Conservation (phyloP, 2,888 invertebrate species). For the Plemyria rubiginata region DNA sequence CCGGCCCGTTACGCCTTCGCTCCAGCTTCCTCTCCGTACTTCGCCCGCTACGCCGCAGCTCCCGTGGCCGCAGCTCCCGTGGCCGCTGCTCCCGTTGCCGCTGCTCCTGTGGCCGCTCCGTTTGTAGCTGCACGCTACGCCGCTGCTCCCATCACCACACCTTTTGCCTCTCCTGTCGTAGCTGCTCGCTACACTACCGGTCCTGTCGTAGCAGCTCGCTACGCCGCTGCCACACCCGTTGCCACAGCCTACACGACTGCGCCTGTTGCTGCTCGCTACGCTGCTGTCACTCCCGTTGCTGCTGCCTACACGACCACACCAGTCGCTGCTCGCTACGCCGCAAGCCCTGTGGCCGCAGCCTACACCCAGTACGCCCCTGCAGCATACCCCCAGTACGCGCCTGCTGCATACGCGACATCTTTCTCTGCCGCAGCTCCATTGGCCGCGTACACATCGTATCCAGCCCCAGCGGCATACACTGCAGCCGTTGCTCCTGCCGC, state of each 20-base stretch:
- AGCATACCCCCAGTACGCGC: slow-evolving; percentile 40
- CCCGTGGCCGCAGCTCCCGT: slow-evolving; percentile 36
- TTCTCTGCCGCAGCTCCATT: slow-evolving; percentile 39
- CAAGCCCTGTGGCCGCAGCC: slow-evolving; percentile 45
- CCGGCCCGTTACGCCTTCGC: slow-evolving; percentile 47
- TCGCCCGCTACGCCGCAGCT: slow-evolving; percentile 45
- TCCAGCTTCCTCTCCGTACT: slow-evolving; percentile 35
- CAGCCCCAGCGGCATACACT: slow-evolving; percentile 45
- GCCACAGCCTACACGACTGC: slow-evolving; percentile 42
- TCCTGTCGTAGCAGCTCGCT: slow-evolving; percentile 47
- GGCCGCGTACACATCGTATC: slow-evolving; percentile 36
- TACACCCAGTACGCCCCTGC: slow-evolving; percentile 41
- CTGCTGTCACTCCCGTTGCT: slow-evolving; percentile 42
- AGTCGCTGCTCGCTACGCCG: slow-evolving; percentile 44
- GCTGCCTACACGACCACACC: slow-evolving; percentile 48
- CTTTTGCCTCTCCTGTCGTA: slow-evolving; percentile 35
- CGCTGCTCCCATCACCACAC: slow-evolving; percentile 44
- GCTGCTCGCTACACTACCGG: slow-evolving; percentile 47
- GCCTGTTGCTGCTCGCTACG: slow-evolving; percentile 50
- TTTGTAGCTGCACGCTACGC: slow-evolving; percentile 52
- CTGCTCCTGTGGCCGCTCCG: slow-evolving; percentile 45
- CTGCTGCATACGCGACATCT: slow-evolving; percentile 40
- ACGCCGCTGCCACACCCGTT: slow-evolving; percentile 47
- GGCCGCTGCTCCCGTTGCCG: slow-evolving; percentile 42
- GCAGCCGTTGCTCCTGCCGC: slow-evolving; percentile 35